phyloP scores from a whole-genome alignment of 2,888 invertebrate species.

The Ischnura elegans region DNA sequence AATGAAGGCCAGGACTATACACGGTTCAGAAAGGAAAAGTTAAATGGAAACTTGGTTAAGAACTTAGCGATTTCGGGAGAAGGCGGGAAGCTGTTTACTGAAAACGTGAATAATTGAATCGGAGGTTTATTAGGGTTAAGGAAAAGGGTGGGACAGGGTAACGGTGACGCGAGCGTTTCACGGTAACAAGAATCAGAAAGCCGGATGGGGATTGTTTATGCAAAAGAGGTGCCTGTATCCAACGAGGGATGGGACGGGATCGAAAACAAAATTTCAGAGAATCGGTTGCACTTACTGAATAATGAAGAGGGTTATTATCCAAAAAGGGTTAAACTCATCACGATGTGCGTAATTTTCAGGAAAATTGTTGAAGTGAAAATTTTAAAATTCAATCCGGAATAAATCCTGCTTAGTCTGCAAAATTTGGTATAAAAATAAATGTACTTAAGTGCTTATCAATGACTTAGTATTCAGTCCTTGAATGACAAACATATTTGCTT shows the following conservation, averaged over 20 bases:
- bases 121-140: neutral
- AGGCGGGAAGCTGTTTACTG: slow-evolving; percentile 17
- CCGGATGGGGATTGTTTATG: neutral
- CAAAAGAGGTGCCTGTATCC: neutral
- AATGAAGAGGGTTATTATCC: too few species aligned
- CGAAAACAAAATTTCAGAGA: neutral
- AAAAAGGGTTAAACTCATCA: too few species aligned
- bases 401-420: too few species aligned
- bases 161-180: neutral
- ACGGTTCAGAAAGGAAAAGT: slow-evolving; percentile 17
- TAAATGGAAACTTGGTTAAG: slow-evolving; percentile 2
- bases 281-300: neutral
- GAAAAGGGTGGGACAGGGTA: neutral
- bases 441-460: too few species aligned
- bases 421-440: too few species aligned
- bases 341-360: too few species aligned
- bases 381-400: too few species aligned
- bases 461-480: too few species aligned
- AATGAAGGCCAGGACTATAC: neutral
- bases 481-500: too few species aligned
- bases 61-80: neutral
- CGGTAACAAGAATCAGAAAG: neutral
- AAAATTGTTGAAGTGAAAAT: too few species aligned
- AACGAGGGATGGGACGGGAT: neutral
- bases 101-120: slow-evolving; percentile 17